Base-by-base conservation (phyloP, 2,797 vertebrate species). In the Gymnoscopelus braueri region DNA sequence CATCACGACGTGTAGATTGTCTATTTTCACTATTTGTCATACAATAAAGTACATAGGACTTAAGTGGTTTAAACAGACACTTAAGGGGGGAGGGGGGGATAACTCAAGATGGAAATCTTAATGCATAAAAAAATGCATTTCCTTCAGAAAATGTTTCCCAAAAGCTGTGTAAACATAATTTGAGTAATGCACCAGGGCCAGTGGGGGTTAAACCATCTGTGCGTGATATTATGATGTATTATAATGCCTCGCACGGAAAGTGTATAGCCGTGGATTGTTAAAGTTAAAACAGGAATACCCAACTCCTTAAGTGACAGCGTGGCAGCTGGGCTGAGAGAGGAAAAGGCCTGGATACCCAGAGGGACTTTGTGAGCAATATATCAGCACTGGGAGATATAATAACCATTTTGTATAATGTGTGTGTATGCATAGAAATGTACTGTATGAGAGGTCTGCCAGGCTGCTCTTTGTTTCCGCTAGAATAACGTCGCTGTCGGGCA, bases 271-370 rank as follows among this genome's bases (percentile, higher is more conserved):
- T 60, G 14, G 32, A 15, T 60, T 60, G 57, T n/a, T 32, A 60
- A 15, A 60, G 57, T 32, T 44, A 60, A 19, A 19, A 60, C 57
- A 60, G 32, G 8, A 29, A 60, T 60, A 14, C 32, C 50, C 12
- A 51, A 51, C 12, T 51, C 12, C 50, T 1, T 51, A 51, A 13
- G 12, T 51, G 50, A 51, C 12, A n/a, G 8, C 57, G n/a, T 19
- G 14, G 32, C 26, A 49, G 49, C 12, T 19, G 7, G 6, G 19
- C 12, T 44, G 39, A 3, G 39, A 44, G 35, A 44, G 9, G 8
- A 44, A 39, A 44, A 44, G 39, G 39, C 7, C 39, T 44, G 39
- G 39, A 44, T 44, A 8, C 39, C 39, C 39, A 44, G 39, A 44
- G 39, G 39, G 39, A 44, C 7, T 44, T 44, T 44, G 39, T 44